Conservation (phyloP, 2,113 vertebrate genomes). For the Urocynchramus pylzowi region DNA sequence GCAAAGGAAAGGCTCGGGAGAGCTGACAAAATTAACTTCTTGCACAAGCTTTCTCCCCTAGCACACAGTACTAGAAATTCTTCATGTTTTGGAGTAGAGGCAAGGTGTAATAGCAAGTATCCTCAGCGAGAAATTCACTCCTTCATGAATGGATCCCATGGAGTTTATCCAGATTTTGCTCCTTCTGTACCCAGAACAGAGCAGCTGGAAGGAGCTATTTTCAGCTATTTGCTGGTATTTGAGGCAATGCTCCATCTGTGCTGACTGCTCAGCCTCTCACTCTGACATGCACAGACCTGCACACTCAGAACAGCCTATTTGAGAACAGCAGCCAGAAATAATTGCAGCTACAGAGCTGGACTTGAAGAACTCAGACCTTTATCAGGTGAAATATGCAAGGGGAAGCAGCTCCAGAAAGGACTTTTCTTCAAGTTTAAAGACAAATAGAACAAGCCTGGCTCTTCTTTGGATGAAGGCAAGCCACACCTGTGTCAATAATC, state of each 20-base stretch:
- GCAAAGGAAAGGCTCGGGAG: neutral
- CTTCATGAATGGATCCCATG: neutral
- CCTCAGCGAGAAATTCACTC: neutral
- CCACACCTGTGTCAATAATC: conserved; percentile 78
- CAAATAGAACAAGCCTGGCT: conserved; percentile 3
- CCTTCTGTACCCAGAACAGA: neutral
- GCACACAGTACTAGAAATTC: neutral
- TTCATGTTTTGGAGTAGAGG: neutral
- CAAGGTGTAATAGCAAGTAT: neutral
- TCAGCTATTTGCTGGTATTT: neutral
- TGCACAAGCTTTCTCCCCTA: neutral
- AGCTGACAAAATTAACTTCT: neutral
- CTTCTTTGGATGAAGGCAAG: conserved; percentile 35
- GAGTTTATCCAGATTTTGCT: neutral
- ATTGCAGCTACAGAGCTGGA: conserved; percentile 4
- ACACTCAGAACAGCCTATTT: neutral
- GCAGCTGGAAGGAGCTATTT: conserved; percentile 1
- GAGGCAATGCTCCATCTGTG: neutral
- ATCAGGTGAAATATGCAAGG: neutral
- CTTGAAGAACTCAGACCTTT: conserved; percentile 23
- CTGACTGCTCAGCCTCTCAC: neutral
- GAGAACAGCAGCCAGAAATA: neutral
- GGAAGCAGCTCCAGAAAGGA: conserved; percentile 41
- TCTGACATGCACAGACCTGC: neutral
- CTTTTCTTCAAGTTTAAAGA: conserved; percentile 48